Percentiles rank a stretch among this genome's conserved stretches.
Conservation (phyloP, 2,888 invertebrate genomes). For the Phalera bucephala region DNA sequence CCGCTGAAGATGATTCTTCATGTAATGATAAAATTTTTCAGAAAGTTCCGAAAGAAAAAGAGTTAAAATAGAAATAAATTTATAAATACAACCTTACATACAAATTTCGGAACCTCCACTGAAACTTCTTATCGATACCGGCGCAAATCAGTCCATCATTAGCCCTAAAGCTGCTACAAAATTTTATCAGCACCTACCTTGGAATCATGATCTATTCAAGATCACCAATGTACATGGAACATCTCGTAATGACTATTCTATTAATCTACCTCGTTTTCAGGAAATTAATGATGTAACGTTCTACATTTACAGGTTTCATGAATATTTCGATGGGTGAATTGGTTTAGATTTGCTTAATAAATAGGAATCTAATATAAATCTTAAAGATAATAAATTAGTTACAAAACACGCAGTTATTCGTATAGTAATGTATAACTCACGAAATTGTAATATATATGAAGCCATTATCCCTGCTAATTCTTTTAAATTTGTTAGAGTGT, state of each 20-base stretch:
- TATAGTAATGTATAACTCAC: conserved; percentile 20
- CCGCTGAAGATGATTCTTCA: too few relatives aligned
- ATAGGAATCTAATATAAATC: too few relatives aligned
- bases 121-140: too few relatives aligned
- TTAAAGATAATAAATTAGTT: too few relatives aligned
- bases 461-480: conserved; percentile 25
- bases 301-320: conserved; percentile 32
- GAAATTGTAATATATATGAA: conserved; percentile 27
- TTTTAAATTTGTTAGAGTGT: conserved; percentile 23
- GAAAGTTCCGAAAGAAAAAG: too few relatives aligned
- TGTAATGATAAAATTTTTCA: too few relatives aligned
- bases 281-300: conserved; percentile 23
- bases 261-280: conserved; percentile 23
- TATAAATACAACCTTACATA: too few relatives aligned
- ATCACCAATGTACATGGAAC: conserved; percentile 29
- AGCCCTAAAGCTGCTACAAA: too few relatives aligned
- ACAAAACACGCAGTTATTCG: conserved; percentile 8
- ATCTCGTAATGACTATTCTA: conserved; percentile 25
- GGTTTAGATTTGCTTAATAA: conserved; percentile 27
- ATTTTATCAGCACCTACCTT: too few relatives aligned
- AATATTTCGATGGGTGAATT: conserved; percentile 33
- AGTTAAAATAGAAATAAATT: too few relatives aligned
- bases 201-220: conserved; percentile 28
- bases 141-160: too few relatives aligned
- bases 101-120: too few relatives aligned